Evolutionary conservation across 2,888 invertebrate genomes (phyloP), one percentile per base, ranked within the genome.

Genomic region (Zygothrica quintamaculata): DNA sequence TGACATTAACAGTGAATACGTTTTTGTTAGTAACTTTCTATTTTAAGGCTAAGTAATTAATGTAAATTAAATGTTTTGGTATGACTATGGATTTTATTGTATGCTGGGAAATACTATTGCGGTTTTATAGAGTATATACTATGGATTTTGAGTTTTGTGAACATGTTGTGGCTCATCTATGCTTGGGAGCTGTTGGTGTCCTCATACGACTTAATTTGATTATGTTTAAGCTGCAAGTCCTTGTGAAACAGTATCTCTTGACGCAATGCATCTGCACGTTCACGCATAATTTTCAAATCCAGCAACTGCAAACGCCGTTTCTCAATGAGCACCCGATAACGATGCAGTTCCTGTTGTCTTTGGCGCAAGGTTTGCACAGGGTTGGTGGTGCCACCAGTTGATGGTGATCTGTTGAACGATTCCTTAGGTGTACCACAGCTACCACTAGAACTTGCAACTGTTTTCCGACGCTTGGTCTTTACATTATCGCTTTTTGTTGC

Each of bases 311-410:
- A 57, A 1, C 89, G 89, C 3, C 88, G 80, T 33, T 76, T 72
- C 50, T 89, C 88, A 16, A 89, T 77, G 5, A 73, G 74, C 18
- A 89, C 57, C 6, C 88, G 88, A 51, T 74, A 69, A 18, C 75
- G 75, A 70, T 89, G 89, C 5, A 88, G 48, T 29, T 88, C 88
- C 37, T 68, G 62, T 52, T 87, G 82, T 0, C 88, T 80, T 48
- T 88, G 82, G 0, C 86, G 86, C 7, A 76, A 72, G 0, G 59
- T 76, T 18, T 53, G 66, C 7, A 65, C 34, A 0, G 51, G 1
- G n/a, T 18, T 44, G 11, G 29, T 57, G 1, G 40, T 22, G 33
- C 26, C 64, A 12, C 43, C 50, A 42, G 15, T 43, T 9, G 44
- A n/a, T 11, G 51, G 12, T 3, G 47, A 37, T 8, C 46, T 57